Base-by-base conservation (phyloP, 2,797 vertebrate species). In the Clarias platycephalus region DNA sequence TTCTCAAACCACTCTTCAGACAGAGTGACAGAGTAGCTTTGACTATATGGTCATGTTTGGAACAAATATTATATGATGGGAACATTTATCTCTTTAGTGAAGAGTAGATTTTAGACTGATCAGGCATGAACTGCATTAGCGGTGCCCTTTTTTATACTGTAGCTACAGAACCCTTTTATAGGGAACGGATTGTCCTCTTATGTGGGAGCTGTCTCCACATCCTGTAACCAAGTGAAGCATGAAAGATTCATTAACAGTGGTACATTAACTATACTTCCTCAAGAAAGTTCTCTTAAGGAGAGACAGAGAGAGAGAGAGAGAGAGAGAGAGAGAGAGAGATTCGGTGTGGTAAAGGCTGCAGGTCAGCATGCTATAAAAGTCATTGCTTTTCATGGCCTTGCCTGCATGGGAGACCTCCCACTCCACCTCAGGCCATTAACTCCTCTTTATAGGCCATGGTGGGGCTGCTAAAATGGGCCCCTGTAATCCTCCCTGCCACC, bases 351-450 rank as follows among this genome's bases (percentile, higher is more conserved):
- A 80, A 83, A 85, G 76, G 85, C 86, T 80, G 92, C 90, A 93
- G 92, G 93, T 95, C 93, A 94, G 92, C 93, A 90, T 92, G 92
- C 93, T 93, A 93, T 95, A 95, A 95, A 95, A 95, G 89, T 92
- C 93, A 92, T 93, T 90, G 88, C 89, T 93, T 95, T 95, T 95
- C 93, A 93, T 87, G 89, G 94, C 92, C 90, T 86, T 84, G 68
- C 83, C 89, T 90, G 86, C 20, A 89, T 89, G 87, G 89, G 90
- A 93, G 92, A 93, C 93, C 93, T 94, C 93, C 94, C 92, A 93
- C 93, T 93, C 90, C 86, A 93, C 92, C 92, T 84, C 90, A 89
- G 93, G 91, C 92, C 93, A 94, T 95, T 95, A 95, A 94, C 93
- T 94, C 91, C 90, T 92, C 93, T 94, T 94, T 92, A 92, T 93